Evolutionary conservation across 2,113 vertebrate genomes (phyloP).

Genomic region (Protobothrops mucrosquamatus): DNA sequence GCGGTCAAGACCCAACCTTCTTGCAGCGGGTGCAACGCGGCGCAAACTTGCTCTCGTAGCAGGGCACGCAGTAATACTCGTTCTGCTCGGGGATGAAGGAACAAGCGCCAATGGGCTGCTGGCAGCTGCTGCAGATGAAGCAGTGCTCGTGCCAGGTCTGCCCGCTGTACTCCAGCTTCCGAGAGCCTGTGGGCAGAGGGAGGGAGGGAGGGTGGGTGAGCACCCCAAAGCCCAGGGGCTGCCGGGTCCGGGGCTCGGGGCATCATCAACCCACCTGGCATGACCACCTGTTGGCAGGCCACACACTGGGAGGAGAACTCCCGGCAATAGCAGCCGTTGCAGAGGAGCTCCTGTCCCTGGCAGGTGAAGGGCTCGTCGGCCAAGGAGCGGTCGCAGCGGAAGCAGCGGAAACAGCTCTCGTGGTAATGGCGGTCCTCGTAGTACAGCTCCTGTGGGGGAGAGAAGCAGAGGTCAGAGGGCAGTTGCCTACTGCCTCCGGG

Average conservation of each 20-base stretch:
- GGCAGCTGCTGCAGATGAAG: constrained; percentile 95
- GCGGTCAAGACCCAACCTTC: constrained; percentile 74
- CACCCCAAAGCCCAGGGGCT: neutral
- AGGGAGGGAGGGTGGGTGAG: neutral
- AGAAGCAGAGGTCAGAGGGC: neutral
- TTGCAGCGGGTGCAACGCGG: constrained; percentile 96
- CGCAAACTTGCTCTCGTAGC: constrained; percentile 97
- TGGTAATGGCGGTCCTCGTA: constrained; percentile 96
- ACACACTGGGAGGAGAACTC: constrained; percentile 96
- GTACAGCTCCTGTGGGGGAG: constrained; percentile 84
- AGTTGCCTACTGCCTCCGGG: fast-evolving
- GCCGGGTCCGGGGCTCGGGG: neutral
- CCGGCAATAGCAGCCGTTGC: constrained; percentile 96
- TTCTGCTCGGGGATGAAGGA: constrained; percentile 97
- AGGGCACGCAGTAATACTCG: constrained; percentile 95
- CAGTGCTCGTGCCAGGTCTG: constrained; percentile 96
- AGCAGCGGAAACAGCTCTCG: constrained; percentile 95
- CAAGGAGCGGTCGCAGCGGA: constrained; percentile 91
- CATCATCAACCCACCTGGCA: constrained; percentile 82
- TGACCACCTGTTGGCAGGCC: constrained; percentile 93
- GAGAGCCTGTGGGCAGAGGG: constrained; percentile 77
- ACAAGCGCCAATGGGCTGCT: constrained; percentile 95
- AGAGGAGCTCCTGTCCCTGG: constrained; percentile 90
- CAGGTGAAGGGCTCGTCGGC: constrained; percentile 96
- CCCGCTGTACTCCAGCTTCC: constrained; percentile 93